phyloP scores from a whole-genome alignment of 23 tunicate species.

The Styela clava region DNA sequence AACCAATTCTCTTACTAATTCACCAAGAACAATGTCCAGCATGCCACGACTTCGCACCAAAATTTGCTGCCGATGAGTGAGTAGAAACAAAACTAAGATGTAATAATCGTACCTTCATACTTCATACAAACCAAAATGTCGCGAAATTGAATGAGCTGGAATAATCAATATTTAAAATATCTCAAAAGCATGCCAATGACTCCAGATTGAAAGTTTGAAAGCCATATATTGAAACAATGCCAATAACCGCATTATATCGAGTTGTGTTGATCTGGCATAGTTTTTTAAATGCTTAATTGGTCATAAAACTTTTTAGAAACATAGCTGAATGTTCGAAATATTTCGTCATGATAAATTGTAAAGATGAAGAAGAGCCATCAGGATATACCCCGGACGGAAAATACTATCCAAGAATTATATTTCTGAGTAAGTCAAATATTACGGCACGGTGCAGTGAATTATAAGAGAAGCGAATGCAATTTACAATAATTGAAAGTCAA shows the following conservation, averaged over 20 bases:
- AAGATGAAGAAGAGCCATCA: slow-evolving; percentile 16
- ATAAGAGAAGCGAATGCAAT: background rate
- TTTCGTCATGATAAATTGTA: slow-evolving; percentile 25
- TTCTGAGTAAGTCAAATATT: background rate
- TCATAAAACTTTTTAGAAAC: background rate
- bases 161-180: too few relatives aligned
- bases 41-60: slow-evolving; percentile 13
- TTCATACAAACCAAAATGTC: too few relatives aligned
- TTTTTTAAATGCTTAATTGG: too few relatives aligned
- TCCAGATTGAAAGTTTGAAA: too few relatives aligned
- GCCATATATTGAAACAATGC: too few relatives aligned
- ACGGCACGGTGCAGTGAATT: background rate
- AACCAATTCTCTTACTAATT: background rate
- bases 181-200: too few relatives aligned
- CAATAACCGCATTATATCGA: too few relatives aligned
- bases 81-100: background rate
- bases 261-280: too few relatives aligned
- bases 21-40: slow-evolving; percentile 29
- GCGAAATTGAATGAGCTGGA: too few relatives aligned
- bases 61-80: slow-evolving; percentile 4
- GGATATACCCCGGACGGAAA: slow-evolving; percentile 8
- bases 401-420: slow-evolving; percentile 18
- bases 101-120: too few relatives aligned
- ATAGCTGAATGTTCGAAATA: slow-evolving; percentile 6
- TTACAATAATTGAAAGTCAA: too few relatives aligned